Evolutionary conservation across 2,113 vertebrate genomes (phyloP), one percentile per base, ranked within the genome.

Genomic region (Ceuthmochares aereus): DNA sequence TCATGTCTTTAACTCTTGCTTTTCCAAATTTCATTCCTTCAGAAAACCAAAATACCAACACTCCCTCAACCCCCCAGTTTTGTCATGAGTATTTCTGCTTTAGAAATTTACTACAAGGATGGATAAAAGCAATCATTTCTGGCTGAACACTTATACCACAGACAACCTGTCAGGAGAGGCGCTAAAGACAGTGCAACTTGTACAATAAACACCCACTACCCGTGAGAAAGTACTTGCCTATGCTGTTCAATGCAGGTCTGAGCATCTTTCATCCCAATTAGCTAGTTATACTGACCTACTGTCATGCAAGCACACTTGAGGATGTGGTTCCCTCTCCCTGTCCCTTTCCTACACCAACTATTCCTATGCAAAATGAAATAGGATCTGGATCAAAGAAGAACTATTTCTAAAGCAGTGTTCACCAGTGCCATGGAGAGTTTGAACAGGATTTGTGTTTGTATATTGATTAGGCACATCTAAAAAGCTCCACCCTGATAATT

Each of bases 1-100:
- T 64, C 94, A 72, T n/a, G 96, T 89, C 34, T 84, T 98, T 96
- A 98, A 97, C 97, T 83, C 89, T 96, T 90, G 81, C 60, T 93
- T 94, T 64, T 70, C 96, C 75, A 90, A 95, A 95, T 42, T 42
- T 30, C 6, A n/a, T 49, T 89, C 42, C n/a, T 85, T 66, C 25
- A 80, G 58, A 87, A 93, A 93, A 62, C 0, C 21, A 66, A 77
- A 60, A 67, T 26, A 54, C 26, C 64, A 63, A 36, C 11, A 17
- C 13, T 6, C 22, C 3, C 5, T 0, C 20, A 7, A 10, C 3
- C 18, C 4, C 23, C 6, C 30, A 32, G 1, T 85, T 82, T 64
- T 69, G 7, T 18, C 36, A 52, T 36, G 25, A 30, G 42, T 52
- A 62, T 68, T 73, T 90, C n/a, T 68, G 17, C 62, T 47, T 69